Base-by-base conservation (phyloP, 64 coral and sea anemone genomes). In the Stylophora pistillata region DNA sequence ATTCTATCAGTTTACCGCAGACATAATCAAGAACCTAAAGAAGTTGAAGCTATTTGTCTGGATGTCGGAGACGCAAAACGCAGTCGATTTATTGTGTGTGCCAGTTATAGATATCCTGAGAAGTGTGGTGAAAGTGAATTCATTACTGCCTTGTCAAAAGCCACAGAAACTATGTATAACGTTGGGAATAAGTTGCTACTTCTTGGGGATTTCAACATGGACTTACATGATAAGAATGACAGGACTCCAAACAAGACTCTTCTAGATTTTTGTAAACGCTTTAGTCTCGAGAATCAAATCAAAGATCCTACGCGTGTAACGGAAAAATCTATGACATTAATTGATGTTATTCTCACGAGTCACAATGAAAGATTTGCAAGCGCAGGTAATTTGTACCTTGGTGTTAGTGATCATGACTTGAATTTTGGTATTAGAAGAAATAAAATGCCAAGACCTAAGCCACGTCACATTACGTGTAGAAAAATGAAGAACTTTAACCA, bases 1-100 rank as follows among this genome's bases (percentile, higher is more conserved):
- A 57, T 86, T 74, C 4, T 94, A 9, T 26, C 68, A 27, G 87
- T 63, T 23, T 79, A 56, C 23, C 34, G 79, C 23, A 56, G 74
- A 17, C 29, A 63, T 23, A 94, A 90, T n/a, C 56, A 80, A 21
- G 93, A 94, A 58, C 88, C 80, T 30, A 53, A 91, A 32, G 20
- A 69, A 77, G 88, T 94, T 5, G 79, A 94, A 65, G 53, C 83
- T 12, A 92, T 92, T 30, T 92, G 91, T 63, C 62, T 87, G 20
- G 91, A 92, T 87, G 83, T 92, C 21, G 80, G 37, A 25, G 83
- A 85, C 31, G 7, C 15, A 47, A 32, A 23, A 10, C 58, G 28
- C 0, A 30, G 4, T 5, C 55, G 89, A 3, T 83, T 90, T 11
- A 57, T 74, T 27, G 47, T 84, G 17, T 62, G 78, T 58, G 70